Percentiles rank a stretch among this genome's conserved stretches.
phyloP scores from a whole-genome alignment of 2,113 vertebrate species.

The Promerops cafer region DNA sequence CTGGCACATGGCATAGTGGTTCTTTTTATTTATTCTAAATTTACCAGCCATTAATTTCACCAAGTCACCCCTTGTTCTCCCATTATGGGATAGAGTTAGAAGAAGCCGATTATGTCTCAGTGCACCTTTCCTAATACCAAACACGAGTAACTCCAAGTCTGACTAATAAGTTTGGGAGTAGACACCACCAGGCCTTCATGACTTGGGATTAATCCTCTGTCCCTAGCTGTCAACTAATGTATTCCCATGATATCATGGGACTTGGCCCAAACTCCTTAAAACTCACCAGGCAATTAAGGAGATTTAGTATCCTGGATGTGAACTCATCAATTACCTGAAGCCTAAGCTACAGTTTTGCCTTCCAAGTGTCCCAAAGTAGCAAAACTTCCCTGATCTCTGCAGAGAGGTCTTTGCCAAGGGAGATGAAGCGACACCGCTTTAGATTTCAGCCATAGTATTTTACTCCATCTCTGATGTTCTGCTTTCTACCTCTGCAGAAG shows the following conservation, averaged over 20 bases:
- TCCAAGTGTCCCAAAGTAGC: background rate
- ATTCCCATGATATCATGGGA: background rate
- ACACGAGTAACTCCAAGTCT: background rate
- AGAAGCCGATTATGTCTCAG: background rate
- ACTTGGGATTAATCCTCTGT: background rate
- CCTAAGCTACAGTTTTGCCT: background rate
- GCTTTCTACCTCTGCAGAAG: background rate
- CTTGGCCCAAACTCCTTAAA: background rate
- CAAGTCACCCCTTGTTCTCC: background rate
- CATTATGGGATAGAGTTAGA: background rate
- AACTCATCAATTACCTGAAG: background rate
- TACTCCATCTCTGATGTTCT: background rate
- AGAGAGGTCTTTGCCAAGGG: background rate
- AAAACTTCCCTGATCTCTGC: background rate
- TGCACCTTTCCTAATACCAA: background rate
- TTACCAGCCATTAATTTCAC: constrained; percentile 34
- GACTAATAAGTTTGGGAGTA: background rate
- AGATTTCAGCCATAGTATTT: background rate
- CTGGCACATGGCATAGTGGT: background rate
- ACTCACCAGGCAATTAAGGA: background rate
- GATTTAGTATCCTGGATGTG: background rate
- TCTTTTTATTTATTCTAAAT: constrained; percentile 54
- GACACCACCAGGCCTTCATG: background rate
- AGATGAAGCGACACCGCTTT: background rate
- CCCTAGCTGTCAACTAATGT: background rate